Evolutionary conservation across 23 tunicate genomes (phyloP).

Genomic region (Botrylloides violaceus): DNA sequence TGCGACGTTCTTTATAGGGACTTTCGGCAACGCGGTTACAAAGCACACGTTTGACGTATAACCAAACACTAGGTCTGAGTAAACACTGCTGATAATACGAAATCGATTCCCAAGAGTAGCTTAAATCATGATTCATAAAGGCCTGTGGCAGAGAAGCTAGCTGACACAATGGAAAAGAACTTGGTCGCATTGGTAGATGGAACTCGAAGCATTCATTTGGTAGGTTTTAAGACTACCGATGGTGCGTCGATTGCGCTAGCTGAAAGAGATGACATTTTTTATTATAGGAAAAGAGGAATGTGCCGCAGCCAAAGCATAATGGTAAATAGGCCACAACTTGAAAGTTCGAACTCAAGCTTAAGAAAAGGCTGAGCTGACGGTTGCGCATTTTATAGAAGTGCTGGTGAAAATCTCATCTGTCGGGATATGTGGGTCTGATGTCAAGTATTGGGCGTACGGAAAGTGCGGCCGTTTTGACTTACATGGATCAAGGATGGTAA

Average conservation of each 20-base stretch:
- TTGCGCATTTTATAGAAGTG: conserved; percentile 46
- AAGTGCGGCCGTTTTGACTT: conserved; percentile 80
- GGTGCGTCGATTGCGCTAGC: not conserved
- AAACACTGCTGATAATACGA: too few species aligned
- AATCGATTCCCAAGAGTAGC: too few species aligned
- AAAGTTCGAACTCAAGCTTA: not conserved
- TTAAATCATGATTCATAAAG: too few species aligned
- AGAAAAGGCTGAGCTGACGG: too few species aligned
- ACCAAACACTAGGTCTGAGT: too few species aligned
- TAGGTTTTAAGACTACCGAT: not conserved
- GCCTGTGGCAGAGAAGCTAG: not conserved
- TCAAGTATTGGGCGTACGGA: conserved; percentile 96
- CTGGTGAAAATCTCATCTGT: conserved; percentile 55
- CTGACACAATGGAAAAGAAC: not conserved
- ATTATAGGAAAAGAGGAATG: not conserved
- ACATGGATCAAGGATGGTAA: conserved; percentile 77
- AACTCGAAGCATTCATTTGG: not conserved
- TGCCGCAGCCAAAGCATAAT: not conserved
- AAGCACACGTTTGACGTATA: too few species aligned
- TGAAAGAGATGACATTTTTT: not conserved
- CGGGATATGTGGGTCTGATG: conserved; percentile 91
- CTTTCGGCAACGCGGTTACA: too few species aligned
- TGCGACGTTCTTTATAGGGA: too few species aligned
- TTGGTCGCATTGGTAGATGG: conserved; percentile 1
- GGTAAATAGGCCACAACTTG: conserved; percentile 5